Evolutionary conservation across 2,797 vertebrate genomes (phyloP), one percentile per base, ranked within the genome.

Genomic region (Melopsittacus undulatus): DNA sequence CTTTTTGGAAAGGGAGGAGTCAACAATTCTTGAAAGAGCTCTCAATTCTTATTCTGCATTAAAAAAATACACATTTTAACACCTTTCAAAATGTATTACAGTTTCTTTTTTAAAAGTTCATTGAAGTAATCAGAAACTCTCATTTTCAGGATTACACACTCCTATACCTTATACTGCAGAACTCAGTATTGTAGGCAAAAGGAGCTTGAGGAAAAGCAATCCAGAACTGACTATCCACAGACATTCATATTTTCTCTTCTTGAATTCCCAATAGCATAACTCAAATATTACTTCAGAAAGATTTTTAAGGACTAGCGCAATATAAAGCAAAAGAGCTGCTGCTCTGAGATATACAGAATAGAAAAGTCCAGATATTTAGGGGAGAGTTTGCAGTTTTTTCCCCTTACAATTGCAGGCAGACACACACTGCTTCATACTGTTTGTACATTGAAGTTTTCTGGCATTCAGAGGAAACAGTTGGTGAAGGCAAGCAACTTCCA

Each of bases 41-140:
- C 70, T 76, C 49, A 59, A 67, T 45, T 87, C 36, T 72, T 73
- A n/a, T 59, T 87, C 59, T 80, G 62, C 61, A 80, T 77, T 66
- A 20, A 84, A 89, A 89, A 90, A 81, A 64, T 23, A 64, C 3
- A 63, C 40, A 70, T 68, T 77, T 77, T 74, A 94, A 75, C 30
- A 45, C 68, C 45, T 83, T 94, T 81, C 73, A 83, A 73, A 92
- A 86, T 40, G 13, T 19, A 46, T 68, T 91, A 85, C 13, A 54
- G 32, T 78, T 92, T 80, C 36, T 51, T 90, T 69, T 93, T 95
- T 70, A 59, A 22, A 83, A 61, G 61, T 92, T 87, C 69, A 80
- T 5, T 77, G 56, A 92, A 92, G 69, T 83, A 26, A 91, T 85
- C 82, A 83, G 57, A 94, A 95, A 68, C 48, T 87, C 78, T 83